Base-by-base conservation (phyloP, 2,797 vertebrate genomes). In the Premnoplex brunnescens region DNA sequence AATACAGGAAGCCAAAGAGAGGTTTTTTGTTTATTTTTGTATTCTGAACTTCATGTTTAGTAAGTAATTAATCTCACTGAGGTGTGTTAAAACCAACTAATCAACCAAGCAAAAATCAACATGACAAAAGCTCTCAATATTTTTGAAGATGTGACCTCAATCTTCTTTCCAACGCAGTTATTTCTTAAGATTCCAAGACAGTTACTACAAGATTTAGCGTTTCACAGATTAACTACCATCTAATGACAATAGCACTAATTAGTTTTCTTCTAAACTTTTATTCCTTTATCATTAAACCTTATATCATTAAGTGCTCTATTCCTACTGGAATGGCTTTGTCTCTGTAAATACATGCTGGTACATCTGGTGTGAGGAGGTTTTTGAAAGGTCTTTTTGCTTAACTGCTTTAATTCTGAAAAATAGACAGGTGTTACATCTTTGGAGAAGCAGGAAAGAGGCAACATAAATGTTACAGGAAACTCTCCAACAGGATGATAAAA, bases 21-120 rank as follows among this genome's bases (percentile, higher is more conserved):
- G 51, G 4, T 36, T 36, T 36, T 36, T 36, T 36, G 36, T 36
- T 36, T 43, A 8, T 43, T 6, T 27, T 66, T 43, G 2, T 37
- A 8, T 39, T 30, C 27, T 59, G 34, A 63, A 63, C 39, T 39
- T 69, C 10, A 6, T 18, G 7, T 74, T 64, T 49, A 58, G 13
- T 34, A 58, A 28, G 30, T 24, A 63, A 84, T 56, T 41, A 37
- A 41, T 48, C 5, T 39, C 28, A 88, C 0, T 66, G 34, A n/a
- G 1, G 1, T 54, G 16, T 68, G 7, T 20, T 49, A 43, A 82
- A 39, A 68, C 26, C 12, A 36, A 39, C 5, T 3, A 67, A 64
- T 1, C 3, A 36, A 46, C 2, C 7, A 58, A 19, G 0, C 10
- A 52, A 48, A n/a, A 52, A 2, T 3, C 9, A 63, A 39, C 15